A percentile compares a stretch with the other conserved stretches of the same genome.
These are phyloP conservation scores for Tinamus major DNA, from an alignment of 2,797 vertebrate species.

Conservation along the genomic window DNA sequence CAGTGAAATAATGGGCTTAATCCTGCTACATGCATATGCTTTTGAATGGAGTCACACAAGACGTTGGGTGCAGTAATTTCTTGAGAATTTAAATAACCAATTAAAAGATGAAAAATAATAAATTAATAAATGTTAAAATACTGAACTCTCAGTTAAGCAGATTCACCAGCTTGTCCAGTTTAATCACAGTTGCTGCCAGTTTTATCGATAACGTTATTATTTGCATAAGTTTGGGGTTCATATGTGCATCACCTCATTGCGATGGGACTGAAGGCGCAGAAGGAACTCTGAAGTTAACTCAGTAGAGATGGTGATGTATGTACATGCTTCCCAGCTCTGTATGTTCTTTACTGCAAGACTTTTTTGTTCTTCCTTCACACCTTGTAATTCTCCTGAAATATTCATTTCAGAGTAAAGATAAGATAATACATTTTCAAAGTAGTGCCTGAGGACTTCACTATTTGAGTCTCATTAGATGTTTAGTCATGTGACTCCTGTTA, in stretches of 20 bases:
- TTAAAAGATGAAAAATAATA: conserved; percentile 13
- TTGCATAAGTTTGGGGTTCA: background rate
- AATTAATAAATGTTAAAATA: background rate
- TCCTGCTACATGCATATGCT: background rate
- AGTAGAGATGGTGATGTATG: background rate
- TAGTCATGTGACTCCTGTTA: conserved; percentile 53
- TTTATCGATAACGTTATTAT: background rate
- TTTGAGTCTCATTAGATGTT: conserved; percentile 63
- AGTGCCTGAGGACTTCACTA: conserved; percentile 47
- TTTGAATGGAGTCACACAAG: background rate
- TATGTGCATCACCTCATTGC: background rate
- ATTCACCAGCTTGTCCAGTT: background rate
- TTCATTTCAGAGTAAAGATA: conserved; percentile 61
- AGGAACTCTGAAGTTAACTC: conserved; percentile 4
- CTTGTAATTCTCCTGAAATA: conserved; percentile 55
- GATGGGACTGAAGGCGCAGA: background rate
- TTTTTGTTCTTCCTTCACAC: conserved; percentile 49
- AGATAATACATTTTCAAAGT: conserved; percentile 59
- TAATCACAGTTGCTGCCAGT: background rate
- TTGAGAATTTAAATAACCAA: background rate
- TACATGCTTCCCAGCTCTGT: background rate
- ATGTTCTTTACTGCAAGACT: conserved; percentile 25
- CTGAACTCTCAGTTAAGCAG: background rate
- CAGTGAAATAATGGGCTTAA: background rate
- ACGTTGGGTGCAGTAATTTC: background rate